Evolutionary conservation across 2,797 vertebrate genomes (phyloP).

Genomic region (Sebastolobus alascanus): DNA sequence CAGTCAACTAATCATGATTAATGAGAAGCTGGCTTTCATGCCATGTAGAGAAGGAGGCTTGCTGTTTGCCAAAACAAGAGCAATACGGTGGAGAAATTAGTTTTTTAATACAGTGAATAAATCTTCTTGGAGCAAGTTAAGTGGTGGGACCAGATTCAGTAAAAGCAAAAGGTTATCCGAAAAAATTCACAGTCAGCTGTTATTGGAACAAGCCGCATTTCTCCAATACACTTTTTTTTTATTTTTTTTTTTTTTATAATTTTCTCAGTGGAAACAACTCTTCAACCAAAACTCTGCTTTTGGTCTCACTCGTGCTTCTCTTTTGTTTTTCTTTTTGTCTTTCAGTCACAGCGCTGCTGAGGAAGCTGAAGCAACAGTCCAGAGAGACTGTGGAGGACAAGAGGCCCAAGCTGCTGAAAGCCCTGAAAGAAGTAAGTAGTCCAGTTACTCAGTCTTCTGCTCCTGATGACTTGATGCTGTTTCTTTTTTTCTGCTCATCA

Average conservation of each 20-base stretch:
- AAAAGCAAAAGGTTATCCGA: not conserved
- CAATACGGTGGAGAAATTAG: not conserved
- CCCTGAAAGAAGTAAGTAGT: slow-evolving; percentile 84
- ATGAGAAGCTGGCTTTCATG: not conserved
- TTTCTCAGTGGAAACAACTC: slow-evolving; percentile 9
- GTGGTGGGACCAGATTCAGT: slow-evolving; percentile 11
- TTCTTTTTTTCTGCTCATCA: not conserved
- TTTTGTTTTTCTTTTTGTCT: slow-evolving; percentile 6
- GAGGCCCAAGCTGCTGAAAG: slow-evolving; percentile 95
- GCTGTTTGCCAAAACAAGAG: slow-evolving; percentile 18
- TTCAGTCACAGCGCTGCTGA: slow-evolving; percentile 88
- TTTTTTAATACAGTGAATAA: not conserved
- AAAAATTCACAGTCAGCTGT: not conserved
- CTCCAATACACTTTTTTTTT: not conserved
- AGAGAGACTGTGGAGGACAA: slow-evolving; percentile 99
- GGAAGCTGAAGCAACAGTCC: slow-evolving; percentile 98
- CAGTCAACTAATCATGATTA: not conserved
- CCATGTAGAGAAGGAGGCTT: not conserved
- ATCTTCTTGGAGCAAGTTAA: slow-evolving; percentile 3
- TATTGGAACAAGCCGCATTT: not conserved
- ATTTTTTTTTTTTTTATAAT: not conserved
- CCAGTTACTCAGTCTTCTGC: not conserved
- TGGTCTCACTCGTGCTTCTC: slow-evolving; percentile 8
- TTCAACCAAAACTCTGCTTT: not conserved
- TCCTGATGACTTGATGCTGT: not conserved